These are phyloP conservation scores for Brachionus angularis DNA, from an alignment of 1,140 invertebrate genomes.

Conservation along the genomic window DNA sequence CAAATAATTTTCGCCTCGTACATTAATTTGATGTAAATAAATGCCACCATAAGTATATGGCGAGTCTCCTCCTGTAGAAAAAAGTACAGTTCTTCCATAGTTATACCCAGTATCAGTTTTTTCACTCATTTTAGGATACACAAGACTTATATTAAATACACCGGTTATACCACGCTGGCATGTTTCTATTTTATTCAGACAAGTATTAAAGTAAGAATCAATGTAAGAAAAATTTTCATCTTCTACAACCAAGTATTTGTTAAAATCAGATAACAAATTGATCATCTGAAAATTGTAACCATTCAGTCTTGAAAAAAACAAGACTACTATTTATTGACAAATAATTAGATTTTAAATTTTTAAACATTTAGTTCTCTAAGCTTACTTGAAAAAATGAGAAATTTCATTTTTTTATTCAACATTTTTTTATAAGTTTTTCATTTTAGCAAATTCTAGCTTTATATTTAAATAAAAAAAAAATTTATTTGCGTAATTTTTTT, in stretches of 20 bases:
- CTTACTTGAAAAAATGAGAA: too few species aligned
- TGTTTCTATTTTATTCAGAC: conserved; percentile 29
- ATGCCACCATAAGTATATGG: conserved; percentile 27
- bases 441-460: too few species aligned
- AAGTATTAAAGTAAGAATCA: conserved; percentile 36
- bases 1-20: neutral
- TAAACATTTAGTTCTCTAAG: too few species aligned
- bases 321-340: too few species aligned
- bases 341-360: too few species aligned
- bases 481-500: too few species aligned
- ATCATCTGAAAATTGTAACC: too few species aligned
- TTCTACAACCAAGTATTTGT: too few species aligned
- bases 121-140: neutral
- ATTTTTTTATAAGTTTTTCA: too few species aligned
- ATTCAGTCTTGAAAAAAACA: too few species aligned
- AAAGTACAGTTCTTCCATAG: conserved; percentile 15
- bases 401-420: too few species aligned
- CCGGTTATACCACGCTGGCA: conserved; percentile 1
- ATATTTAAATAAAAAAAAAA: too few species aligned
- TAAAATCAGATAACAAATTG: neutral
- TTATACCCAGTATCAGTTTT: neutral
- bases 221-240: conserved; percentile 2
- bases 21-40: conserved; percentile 31
- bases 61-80: neutral
- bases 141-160: neutral